These are phyloP conservation scores for Tuberolachnus salignus DNA, from an alignment of 2,888 invertebrate species.

Conservation along the genomic window DNA sequence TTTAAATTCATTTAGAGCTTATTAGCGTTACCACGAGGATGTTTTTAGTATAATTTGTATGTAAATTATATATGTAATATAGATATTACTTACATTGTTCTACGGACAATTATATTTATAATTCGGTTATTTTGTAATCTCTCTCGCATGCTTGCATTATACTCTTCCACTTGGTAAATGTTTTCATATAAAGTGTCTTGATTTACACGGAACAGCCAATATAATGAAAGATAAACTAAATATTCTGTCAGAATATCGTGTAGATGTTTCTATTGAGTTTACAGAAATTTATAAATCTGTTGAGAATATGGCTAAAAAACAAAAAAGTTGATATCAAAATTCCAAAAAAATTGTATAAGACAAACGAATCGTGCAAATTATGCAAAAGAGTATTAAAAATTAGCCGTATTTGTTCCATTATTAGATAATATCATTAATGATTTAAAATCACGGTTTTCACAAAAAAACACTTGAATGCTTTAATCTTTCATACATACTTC, in stretches of 20 bases:
- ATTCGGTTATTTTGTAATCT: too few relatives aligned
- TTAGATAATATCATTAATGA: constrained; percentile 12
- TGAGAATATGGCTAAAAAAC: not conserved
- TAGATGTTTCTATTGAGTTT: constrained; percentile 6
- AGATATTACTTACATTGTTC: too few relatives aligned
- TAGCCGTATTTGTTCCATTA: constrained; percentile 1
- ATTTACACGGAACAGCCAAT: constrained; percentile 30
- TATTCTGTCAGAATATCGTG: constrained; percentile 12
- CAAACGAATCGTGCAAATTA: constrained; percentile 4
- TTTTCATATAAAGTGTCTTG: constrained; percentile 27
- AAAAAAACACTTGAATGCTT: constrained; percentile 12
- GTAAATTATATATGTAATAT: too few relatives aligned
- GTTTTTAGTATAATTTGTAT: too few relatives aligned
- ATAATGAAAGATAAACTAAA: constrained; percentile 27
- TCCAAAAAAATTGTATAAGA: not conserved
- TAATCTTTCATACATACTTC: constrained; percentile 6
- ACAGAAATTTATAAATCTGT: not conserved
- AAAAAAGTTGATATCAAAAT: constrained; percentile 12
- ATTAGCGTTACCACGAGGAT: too few relatives aligned
- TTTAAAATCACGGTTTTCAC: constrained; percentile 12
- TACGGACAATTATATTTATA: too few relatives aligned
- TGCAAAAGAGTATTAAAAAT: constrained; percentile 1
- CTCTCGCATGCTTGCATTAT: not conserved
- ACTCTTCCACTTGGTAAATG: constrained; percentile 8
- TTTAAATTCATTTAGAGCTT: too few relatives aligned